These are phyloP conservation scores for Arnoldichthys spilopterus DNA, from an alignment of 2,797 vertebrate genomes.

Conservation along the genomic window DNA sequence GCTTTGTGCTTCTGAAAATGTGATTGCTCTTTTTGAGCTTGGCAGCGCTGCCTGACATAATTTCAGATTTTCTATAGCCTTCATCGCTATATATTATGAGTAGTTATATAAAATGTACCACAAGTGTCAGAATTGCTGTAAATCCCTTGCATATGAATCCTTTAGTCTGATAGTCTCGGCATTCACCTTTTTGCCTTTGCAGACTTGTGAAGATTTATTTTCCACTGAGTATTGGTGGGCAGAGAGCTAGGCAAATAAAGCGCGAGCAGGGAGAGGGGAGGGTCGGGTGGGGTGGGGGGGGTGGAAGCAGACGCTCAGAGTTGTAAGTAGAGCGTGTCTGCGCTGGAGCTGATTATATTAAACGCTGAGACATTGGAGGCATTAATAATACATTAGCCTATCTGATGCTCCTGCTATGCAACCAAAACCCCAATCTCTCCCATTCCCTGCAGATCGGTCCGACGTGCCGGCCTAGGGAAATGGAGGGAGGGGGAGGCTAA, in stretches of 20 bases:
- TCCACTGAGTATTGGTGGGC: constrained; percentile 7
- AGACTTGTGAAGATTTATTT: constrained; percentile 44
- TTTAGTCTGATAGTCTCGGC: constrained; percentile 9
- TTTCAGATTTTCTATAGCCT: constrained; percentile 28
- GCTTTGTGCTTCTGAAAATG: constrained; percentile 2
- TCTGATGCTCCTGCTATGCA: constrained; percentile 56
- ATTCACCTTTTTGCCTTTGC: constrained; percentile 24
- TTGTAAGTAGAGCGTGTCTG: constrained; percentile 60
- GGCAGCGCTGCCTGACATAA: constrained; percentile 22
- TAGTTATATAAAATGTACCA: neutral
- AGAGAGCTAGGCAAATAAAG: constrained; percentile 40
- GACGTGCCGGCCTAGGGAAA: constrained; percentile 1
- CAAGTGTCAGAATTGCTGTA: constrained; percentile 11
- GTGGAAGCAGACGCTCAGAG: constrained; percentile 36
- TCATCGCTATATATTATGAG: neutral
- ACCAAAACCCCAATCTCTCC: constrained; percentile 50
- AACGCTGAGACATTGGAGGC: constrained; percentile 60
- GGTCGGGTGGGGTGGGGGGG: neutral
- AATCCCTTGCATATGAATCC: constrained; percentile 21
- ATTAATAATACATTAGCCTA: constrained; percentile 67
- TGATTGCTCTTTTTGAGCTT: constrained; percentile 25
- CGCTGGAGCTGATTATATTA: constrained; percentile 60
- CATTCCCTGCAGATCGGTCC: constrained; percentile 38
- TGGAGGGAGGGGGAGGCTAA: constrained; percentile 35
- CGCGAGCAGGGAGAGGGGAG: constrained; percentile 15